Conservation (phyloP, 1,140 invertebrate genomes). For the Hydropsyche tenuis region DNA sequence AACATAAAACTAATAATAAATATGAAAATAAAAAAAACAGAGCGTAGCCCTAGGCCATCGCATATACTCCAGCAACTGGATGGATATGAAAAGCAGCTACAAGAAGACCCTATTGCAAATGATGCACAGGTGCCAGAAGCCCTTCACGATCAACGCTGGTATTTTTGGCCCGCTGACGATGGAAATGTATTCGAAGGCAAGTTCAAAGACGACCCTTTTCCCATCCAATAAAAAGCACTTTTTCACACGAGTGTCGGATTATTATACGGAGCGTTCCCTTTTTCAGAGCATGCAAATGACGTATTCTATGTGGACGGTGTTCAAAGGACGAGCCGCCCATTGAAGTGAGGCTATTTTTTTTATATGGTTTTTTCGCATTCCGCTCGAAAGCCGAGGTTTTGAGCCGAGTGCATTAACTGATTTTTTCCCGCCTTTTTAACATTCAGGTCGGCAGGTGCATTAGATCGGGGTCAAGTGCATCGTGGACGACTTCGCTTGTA, state of each 20-base stretch:
- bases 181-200: slow-evolving; percentile 47
- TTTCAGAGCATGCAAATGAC: slow-evolving; percentile 49
- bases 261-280: too few species aligned
- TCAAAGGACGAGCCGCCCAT: slow-evolving; percentile 44
- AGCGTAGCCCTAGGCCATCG: slow-evolving; percentile 32
- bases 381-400: too few species aligned
- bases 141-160: slow-evolving; percentile 41
- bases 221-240: not conserved
- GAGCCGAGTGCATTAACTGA: too few species aligned
- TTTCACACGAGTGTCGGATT: too few species aligned
- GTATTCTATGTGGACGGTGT: slow-evolving; percentile 48
- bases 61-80: slow-evolving; percentile 41
- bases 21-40: too few species aligned
- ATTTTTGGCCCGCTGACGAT: slow-evolving; percentile 46
- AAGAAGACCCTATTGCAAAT: slow-evolving; percentile 44
- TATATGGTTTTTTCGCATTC: too few species aligned
- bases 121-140: slow-evolving; percentile 47
- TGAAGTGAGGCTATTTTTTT: not conserved
- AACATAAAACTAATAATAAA: too few species aligned
- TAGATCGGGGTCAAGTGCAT: not conserved
- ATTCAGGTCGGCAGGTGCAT: not conserved
- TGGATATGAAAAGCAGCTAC: slow-evolving; percentile 16
- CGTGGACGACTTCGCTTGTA: not conserved
- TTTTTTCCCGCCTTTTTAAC: too few species aligned
- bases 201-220: not conserved